Percentiles rank a stretch among this genome's conserved stretches.
These are phyloP conservation scores for Gnathonemus echidnorhynchus DNA, from an alignment of 2,113 vertebrate species.

Conservation along the genomic window DNA sequence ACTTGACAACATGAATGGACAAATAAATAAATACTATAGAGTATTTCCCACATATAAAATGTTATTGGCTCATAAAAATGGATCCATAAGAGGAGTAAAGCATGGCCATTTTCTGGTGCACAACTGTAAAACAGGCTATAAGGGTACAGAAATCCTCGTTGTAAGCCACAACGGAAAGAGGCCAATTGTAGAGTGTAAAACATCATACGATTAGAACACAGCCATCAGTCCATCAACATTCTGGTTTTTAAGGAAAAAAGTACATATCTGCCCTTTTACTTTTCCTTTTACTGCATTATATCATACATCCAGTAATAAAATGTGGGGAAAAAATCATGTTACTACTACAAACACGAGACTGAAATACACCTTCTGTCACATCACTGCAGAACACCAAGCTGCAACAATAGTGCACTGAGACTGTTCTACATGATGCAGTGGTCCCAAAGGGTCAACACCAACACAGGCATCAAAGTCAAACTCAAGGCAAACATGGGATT, in stretches of 20 bases:
- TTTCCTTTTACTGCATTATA: neutral
- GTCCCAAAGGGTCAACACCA: neutral
- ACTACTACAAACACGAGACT: neutral
- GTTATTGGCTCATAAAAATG: constrained; percentile 3
- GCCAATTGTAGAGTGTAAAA: neutral
- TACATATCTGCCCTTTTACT: neutral
- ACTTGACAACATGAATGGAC: neutral
- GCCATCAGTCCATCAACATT: neutral
- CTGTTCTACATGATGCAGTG: neutral
- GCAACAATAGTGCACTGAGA: neutral
- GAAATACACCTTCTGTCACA: neutral
- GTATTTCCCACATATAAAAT: constrained; percentile 6
- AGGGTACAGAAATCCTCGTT: neutral
- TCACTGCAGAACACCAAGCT: neutral
- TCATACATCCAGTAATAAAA: neutral
- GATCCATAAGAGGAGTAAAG: neutral
- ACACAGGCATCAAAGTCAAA: neutral
- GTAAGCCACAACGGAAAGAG: neutral
- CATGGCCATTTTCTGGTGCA: neutral
- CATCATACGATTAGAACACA: neutral
- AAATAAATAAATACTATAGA: neutral
- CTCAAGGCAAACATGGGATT: neutral
- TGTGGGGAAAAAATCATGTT: neutral
- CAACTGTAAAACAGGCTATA: neutral
- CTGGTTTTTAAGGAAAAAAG: neutral